These are phyloP conservation scores for Silvanus unidentatus DNA, from an alignment of 2,888 invertebrate genomes.

Conservation along the genomic window DNA sequence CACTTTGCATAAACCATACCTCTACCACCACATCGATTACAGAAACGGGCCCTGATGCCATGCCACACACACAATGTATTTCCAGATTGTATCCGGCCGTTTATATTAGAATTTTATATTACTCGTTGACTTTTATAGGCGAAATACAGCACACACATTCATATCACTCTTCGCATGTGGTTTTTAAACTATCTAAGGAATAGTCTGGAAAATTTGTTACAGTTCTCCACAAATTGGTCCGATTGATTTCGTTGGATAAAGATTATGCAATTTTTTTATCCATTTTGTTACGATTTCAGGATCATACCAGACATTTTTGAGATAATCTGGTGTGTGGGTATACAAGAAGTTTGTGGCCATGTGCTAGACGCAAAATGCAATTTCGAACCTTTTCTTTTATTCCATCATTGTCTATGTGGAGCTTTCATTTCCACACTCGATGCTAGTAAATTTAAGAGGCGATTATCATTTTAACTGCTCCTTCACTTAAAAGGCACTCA, in stretches of 20 bases:
- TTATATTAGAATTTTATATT: constrained; percentile 47
- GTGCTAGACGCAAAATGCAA: too few relatives aligned
- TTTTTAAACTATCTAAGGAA: constrained; percentile 21
- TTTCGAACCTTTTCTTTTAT: constrained; percentile 31
- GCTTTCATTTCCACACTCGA: constrained; percentile 27
- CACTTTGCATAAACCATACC: constrained; percentile 44
- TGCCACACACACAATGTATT: constrained; percentile 38
- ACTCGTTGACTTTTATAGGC: constrained; percentile 42
- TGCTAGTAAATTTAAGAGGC: constrained; percentile 33
- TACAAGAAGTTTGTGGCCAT: too few relatives aligned
- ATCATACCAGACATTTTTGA: too few relatives aligned
- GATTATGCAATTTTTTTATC: too few relatives aligned
- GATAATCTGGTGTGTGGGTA: too few relatives aligned
- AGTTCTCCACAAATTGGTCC: too few relatives aligned
- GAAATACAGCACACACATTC: constrained; percentile 42
- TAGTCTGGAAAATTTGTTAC: too few relatives aligned
- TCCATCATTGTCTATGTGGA: constrained; percentile 20
- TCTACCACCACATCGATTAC: constrained; percentile 44
- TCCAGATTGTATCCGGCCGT: constrained; percentile 45
- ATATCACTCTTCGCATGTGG: constrained; percentile 27
- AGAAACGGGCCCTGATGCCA: constrained; percentile 34
- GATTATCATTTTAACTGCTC: constrained; percentile 45
- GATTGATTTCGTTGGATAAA: too few relatives aligned
- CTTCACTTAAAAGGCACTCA: constrained; percentile 41
- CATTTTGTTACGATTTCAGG: too few relatives aligned